phyloP scores from a whole-genome alignment of 2,888 invertebrate species.

The Teleiodes luculella region DNA sequence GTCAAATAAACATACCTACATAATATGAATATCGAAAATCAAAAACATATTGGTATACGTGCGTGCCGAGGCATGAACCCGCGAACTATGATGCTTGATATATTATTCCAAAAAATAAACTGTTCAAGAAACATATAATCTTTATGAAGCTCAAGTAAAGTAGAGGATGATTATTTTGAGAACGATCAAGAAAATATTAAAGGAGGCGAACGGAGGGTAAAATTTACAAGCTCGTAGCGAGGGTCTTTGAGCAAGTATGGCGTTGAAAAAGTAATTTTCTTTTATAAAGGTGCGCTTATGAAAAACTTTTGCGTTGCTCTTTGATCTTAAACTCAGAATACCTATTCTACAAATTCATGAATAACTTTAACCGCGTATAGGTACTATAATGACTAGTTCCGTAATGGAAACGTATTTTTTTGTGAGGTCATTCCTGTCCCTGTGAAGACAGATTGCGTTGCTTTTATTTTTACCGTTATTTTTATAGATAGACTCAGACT shows the following conservation, averaged over 20 bases:
- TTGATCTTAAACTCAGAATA: constrained; percentile 1
- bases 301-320: constrained; percentile 9
- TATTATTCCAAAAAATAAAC: no score
- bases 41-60: no score
- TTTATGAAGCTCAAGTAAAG: neutral
- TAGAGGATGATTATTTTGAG: neutral
- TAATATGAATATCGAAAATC: no score
- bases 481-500: no score
- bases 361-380: neutral
- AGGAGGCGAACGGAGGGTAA: neutral
- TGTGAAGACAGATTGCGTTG: no score
- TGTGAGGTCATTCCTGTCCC: no score
- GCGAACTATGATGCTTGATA: no score
- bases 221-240: neutral
- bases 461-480: no score
- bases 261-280: constrained; percentile 6
- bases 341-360: neutral
- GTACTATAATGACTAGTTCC: no score
- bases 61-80: no score
- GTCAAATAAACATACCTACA: no score
- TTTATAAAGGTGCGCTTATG: neutral
- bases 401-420: no score
- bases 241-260: neutral
- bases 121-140: neutral
- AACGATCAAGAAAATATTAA: constrained; percentile 3